Evolutionary conservation across 2,888 invertebrate genomes (phyloP).

Genomic region (Idaea biselata): DNA sequence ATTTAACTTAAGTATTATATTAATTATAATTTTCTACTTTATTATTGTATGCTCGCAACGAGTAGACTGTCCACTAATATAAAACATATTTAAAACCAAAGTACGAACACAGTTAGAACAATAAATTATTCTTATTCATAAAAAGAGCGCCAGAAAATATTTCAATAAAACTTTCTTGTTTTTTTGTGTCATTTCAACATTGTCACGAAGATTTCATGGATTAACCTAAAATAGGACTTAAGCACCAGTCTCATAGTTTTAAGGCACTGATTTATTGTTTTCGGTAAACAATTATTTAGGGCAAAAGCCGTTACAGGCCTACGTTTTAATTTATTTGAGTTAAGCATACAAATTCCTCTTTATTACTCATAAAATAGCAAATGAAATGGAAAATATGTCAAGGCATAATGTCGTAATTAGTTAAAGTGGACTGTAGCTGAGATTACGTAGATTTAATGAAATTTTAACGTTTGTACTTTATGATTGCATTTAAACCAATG

Average conservation of each 20-base stretch:
- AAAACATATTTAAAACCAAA: no score
- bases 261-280: background rate
- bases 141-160: no score
- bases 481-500: conserved; percentile 3
- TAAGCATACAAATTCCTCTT: conserved; percentile 38
- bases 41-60: no score
- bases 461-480: conserved; percentile 11
- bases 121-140: no score
- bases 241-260: conserved; percentile 1
- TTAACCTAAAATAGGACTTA: background rate
- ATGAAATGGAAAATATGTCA: conserved; percentile 44
- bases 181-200: background rate
- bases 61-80: no score
- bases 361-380: conserved; percentile 52
- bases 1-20: no score
- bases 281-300: background rate
- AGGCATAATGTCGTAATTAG: conserved; percentile 47
- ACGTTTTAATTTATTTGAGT: conserved; percentile 1
- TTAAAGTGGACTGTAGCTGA: conserved; percentile 47
- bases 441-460: conserved; percentile 35
- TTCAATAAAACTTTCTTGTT: background rate
- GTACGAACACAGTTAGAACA: no score
- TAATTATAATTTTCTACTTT: no score
- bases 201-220: conserved; percentile 1
- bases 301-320: background rate